Evolutionary conservation across 2,888 invertebrate genomes (phyloP), one percentile per base, ranked within the genome.

Genomic region (Thymelicus sylvestris): DNA sequence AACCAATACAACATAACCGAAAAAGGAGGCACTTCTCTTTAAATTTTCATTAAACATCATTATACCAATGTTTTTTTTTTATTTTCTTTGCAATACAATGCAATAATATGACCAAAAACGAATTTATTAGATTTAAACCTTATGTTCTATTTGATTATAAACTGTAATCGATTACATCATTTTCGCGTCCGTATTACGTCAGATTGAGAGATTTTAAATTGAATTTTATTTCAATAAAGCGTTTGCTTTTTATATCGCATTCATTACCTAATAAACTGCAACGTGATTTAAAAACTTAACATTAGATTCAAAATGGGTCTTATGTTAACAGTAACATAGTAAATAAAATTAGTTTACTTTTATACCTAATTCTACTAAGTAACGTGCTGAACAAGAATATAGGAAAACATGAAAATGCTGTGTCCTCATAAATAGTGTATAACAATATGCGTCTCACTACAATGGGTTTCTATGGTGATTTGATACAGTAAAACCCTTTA

Each of bases 191-290:
- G 39, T 48, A 15, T 63, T 47, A 57, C 57, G 47, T 63, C 63
- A 63, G 62, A 47, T 48, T 63, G 64, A 88, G 89, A 90, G 89
- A 90, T 90, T 85, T 78, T 81, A 79, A 74, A 80, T 79, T 76
- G 41, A 69, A 73, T 66, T 70, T 41, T 31, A 31, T 31, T 31
- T 63, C 70, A 76, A 78, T 80, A 86, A 83, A 85, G 81, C 85
- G 86, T 86, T 88, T 87, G 84, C 86, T 84, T 86, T 86, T 81
- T 81, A 81, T 78, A 81, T 80, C 8, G 60, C 44, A 50, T 59
- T 39, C 24, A 64, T n/a, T 50, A 59, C 39, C 60, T 60, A 60
- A 60, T 48, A 7, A 39, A 24, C 57, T 60, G 41, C 19, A 63
- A 57, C 44, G 59, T 41, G 10, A 55, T 47, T 55, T 39, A 65